phyloP scores from a whole-genome alignment of 2,888 invertebrate genomes.

The Xestobium rufovillosum region DNA sequence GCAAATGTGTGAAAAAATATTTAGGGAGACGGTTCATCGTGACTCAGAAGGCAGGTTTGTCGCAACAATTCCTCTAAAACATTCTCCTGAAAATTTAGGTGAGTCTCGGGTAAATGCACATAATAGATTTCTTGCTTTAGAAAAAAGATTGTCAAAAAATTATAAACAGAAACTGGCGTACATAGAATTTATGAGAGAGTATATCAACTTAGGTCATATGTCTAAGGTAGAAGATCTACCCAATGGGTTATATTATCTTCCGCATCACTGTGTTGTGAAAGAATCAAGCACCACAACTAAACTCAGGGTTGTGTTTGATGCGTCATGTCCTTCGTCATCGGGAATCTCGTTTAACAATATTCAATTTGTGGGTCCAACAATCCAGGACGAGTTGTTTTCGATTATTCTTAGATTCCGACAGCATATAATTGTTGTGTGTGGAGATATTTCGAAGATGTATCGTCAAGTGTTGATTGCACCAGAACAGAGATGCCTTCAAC shows the following conservation, averaged over 20 bases:
- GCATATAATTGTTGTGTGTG: conserved; percentile 16
- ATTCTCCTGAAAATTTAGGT: not conserved
- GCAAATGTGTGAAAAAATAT: not conserved
- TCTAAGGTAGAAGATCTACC: too few relatives aligned
- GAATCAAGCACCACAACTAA: conserved; percentile 8
- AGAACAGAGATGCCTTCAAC: conserved; percentile 18
- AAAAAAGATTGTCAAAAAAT: not conserved
- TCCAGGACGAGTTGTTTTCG: conserved; percentile 20
- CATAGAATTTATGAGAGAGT: conserved; percentile 3
- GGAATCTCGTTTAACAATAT: conserved; percentile 13
- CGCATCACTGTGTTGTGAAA: conserved; percentile 14
- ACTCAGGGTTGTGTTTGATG: conserved; percentile 19
- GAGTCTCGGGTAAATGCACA: not conserved
- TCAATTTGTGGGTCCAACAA: conserved; percentile 15
- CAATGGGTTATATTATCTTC: conserved; percentile 11
- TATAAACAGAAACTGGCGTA: not conserved
- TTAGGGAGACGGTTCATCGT: not conserved
- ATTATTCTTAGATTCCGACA: conserved; percentile 19
- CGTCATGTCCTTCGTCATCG: conserved; percentile 6
- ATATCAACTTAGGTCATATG: conserved; percentile 1
- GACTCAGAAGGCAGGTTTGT: not conserved
- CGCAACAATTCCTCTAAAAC: conserved; percentile 4
- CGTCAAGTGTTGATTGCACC: conserved; percentile 19
- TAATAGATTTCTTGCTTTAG: not conserved
- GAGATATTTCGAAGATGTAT: conserved; percentile 24